Base-by-base conservation (phyloP, 2,797 vertebrate genomes). In the Helarctos malayanus region DNA sequence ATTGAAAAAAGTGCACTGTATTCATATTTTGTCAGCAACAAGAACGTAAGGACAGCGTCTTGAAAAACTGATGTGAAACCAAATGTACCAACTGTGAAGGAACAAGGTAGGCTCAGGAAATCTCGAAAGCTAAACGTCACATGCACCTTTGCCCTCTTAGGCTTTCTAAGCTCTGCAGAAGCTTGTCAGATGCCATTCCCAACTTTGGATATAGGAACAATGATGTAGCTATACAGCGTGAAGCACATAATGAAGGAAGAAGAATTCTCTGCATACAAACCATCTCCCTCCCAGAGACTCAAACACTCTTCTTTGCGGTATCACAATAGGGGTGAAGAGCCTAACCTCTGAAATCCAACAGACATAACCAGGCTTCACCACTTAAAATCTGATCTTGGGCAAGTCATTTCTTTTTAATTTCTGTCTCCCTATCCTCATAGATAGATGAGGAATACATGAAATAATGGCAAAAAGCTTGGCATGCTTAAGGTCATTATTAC, bases 381-480 rank as follows among this genome's bases (percentile, higher is more conserved):
- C 21, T 83, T 87, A 38, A 85, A 89, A 80, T 76, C 25, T 81
- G 63, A 75, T 59, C 41, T 83, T 88, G 25, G 23, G 56, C 71
- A 83, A 89, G 49, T 87, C 16, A 57, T 18, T 56, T 83, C 29
- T 84, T 93, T 82, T 71, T 63, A 73, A 88, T 79, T 78, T 88
- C 29, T 94, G 10, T 63, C 27, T 73, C 54, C 15, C 38, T 91
- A 2, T 59, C 57, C 25, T 94, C 29, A 38, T 27, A 89, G 29
- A 65, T 65, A 35, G 16, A 32, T 85, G 41, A 96, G 45, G 52
- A 69, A 78, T 47, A 82, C 32, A 27, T 78, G 61, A 86, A 85
- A 35, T 87, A 93, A 47, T 75, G 25, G 8, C 35, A 41, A 80
- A 92, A 75, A 12, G 14, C 38, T 91, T 75, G 56, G 6, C 35